Evolutionary conservation across 2,113 vertebrate species (phyloP).

Genomic region (Nibea albiflora): DNA sequence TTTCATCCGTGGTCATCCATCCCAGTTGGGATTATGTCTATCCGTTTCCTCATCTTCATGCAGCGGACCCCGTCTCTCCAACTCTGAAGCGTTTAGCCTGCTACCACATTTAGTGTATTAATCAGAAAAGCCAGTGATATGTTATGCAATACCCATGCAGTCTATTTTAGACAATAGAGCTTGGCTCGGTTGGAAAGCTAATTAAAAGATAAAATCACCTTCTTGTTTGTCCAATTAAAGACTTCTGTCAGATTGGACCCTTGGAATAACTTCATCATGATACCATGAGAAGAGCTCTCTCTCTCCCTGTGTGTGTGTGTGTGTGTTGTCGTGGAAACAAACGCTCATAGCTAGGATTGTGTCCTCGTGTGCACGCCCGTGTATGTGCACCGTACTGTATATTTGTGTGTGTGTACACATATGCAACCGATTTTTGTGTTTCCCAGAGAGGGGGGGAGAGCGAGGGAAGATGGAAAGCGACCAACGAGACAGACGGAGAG

Average conservation of each 20-base stretch:
- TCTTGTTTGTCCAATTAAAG: slow-evolving; percentile 78
- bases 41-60: slow-evolving; percentile 55
- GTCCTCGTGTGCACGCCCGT: not conserved
- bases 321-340: slow-evolving; percentile 37
- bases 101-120: slow-evolving; percentile 69
- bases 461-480: slow-evolving; percentile 51
- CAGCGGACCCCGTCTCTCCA: slow-evolving; percentile 36
- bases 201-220: slow-evolving; percentile 83
- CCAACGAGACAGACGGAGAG: slow-evolving; percentile 59
- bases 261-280: slow-evolving; percentile 75
- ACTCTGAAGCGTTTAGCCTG: slow-evolving; percentile 70
- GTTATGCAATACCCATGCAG: slow-evolving; percentile 77
- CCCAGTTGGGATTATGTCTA: slow-evolving; percentile 32
- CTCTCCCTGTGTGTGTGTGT: not conserved
- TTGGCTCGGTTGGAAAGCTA: slow-evolving; percentile 74
- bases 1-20: slow-evolving; percentile 37
- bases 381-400: not conserved
- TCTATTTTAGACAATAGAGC: slow-evolving; percentile 77
- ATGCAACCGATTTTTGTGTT: slow-evolving; percentile 40
- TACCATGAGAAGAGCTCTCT: slow-evolving; percentile 50
- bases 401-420: slow-evolving; percentile 27
- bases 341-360: slow-evolving; percentile 9
- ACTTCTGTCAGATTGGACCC: slow-evolving; percentile 74
- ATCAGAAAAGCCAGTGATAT: slow-evolving; percentile 74
- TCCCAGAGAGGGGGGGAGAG: slow-evolving; percentile 39